A percentile compares a stretch with the other conserved stretches of the same genome.
Conservation (phyloP, 2,113 vertebrate genomes). For the Antechinus stuartii region DNA sequence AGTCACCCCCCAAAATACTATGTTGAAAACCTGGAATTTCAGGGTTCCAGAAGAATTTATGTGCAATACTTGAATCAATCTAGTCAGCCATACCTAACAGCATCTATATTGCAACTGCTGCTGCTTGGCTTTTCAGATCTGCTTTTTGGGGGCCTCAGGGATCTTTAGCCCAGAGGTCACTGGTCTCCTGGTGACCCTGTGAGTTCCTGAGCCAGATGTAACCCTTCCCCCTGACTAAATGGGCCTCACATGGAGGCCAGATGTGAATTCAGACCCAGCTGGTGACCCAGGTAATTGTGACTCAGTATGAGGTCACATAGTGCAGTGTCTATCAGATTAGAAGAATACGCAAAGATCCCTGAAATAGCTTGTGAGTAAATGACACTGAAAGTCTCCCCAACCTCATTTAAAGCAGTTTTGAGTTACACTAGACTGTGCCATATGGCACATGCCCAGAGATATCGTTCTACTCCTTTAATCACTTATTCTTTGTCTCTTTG, state of each 20-base stretch:
- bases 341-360: not conserved
- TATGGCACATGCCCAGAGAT: not conserved
- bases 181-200: conserved; percentile 54
- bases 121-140: not conserved
- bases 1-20: not conserved
- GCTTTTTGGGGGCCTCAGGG: conserved; percentile 31
- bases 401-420: not conserved
- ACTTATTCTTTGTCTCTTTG: not conserved
- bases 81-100: not conserved
- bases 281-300: conserved; percentile 25
- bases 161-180: conserved; percentile 58
- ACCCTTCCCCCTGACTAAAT: conserved; percentile 21
- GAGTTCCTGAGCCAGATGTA: conserved; percentile 73
- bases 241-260: conserved; percentile 75
- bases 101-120: not conserved
- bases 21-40: not conserved
- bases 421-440: not conserved
- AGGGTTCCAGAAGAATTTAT: not conserved
- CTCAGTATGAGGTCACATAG: conserved; percentile 60
- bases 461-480: not conserved
- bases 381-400: not conserved
- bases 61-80: not conserved
- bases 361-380: conserved; percentile 16
- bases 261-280: conserved; percentile 54
- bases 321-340: conserved; percentile 64